Conservation (phyloP, 2,113 vertebrate species). For the Ornithorhynchus anatinus region DNA sequence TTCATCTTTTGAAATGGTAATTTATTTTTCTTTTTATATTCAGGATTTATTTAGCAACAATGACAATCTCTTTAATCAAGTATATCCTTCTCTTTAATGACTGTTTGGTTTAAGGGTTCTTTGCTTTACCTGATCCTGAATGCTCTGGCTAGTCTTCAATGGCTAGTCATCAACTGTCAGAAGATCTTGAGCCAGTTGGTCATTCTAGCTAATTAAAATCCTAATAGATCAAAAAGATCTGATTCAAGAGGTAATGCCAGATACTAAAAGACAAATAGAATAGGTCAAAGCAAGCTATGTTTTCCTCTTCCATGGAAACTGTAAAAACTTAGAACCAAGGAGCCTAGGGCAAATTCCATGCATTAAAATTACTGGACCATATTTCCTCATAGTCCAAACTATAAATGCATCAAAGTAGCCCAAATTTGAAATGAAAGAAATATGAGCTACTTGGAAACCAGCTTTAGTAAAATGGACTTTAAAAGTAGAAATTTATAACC, state of each 20-base stretch:
- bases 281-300: background rate
- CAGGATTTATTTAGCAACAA: background rate
- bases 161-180: conserved; percentile 8
- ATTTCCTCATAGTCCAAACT: background rate
- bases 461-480: too few relatives aligned
- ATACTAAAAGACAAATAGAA: background rate
- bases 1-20: conserved; percentile 15
- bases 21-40: conserved; percentile 19
- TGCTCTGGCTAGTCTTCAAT: background rate
- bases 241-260: background rate
- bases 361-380: background rate
- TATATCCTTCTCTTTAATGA: background rate
- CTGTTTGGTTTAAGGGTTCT: conserved; percentile 8
- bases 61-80: background rate
- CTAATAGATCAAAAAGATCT: background rate
- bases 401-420: background rate
- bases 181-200: background rate
- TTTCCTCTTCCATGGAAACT: background rate
- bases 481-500: too few relatives aligned
- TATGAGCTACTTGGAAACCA: background rate
- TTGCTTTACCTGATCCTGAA: background rate
- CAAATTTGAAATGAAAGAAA: conserved; percentile 6
- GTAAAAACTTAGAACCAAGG: background rate
- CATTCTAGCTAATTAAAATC: conserved; percentile 23
- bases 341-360: background rate